Evolutionary conservation across 2,113 vertebrate genomes (phyloP).

Genomic region (Bostrychus sinensis): DNA sequence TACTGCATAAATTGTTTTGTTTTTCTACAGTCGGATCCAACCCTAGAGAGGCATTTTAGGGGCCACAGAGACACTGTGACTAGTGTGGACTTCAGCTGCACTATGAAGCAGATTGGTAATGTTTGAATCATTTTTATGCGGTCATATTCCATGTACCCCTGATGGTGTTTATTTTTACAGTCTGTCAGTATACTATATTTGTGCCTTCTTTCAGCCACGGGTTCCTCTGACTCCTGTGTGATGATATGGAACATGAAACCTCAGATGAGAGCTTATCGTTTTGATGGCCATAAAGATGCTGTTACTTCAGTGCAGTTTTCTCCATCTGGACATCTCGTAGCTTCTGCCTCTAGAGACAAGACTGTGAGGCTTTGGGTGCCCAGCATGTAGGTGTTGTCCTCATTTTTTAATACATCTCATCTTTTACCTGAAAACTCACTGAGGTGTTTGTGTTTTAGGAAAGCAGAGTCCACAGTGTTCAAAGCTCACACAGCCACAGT

Average conservation of each 20-base stretch:
- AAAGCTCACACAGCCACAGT: conserved; percentile 91
- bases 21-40: conserved; percentile 86
- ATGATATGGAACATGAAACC: conserved; percentile 97
- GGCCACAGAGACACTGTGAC: conserved; percentile 92
- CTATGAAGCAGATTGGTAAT: conserved; percentile 91
- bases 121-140: neutral
- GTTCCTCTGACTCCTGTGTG: conserved; percentile 90
- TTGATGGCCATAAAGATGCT: conserved; percentile 91
- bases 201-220: conserved; percentile 80
- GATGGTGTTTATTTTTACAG: too few relatives aligned
- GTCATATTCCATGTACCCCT: neutral
- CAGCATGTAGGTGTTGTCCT: conserved; percentile 82
- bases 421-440: too few relatives aligned
- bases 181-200: too few relatives aligned
- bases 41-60: conserved; percentile 90
- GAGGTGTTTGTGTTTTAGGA: conserved; percentile 79
- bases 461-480: conserved; percentile 91
- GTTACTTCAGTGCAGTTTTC: conserved; percentile 92
- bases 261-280: conserved; percentile 92
- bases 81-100: conserved; percentile 89
- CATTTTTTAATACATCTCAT: too few relatives aligned
- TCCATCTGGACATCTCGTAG: conserved; percentile 92
- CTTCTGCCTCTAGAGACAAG: conserved; percentile 93
- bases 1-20: too few relatives aligned
- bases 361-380: conserved; percentile 97